Percentiles rank a stretch among this genome's conserved stretches.
These are phyloP conservation scores for Pseudeuparius sepicola DNA, from an alignment of 2,888 invertebrate species.

Conservation along the genomic window DNA sequence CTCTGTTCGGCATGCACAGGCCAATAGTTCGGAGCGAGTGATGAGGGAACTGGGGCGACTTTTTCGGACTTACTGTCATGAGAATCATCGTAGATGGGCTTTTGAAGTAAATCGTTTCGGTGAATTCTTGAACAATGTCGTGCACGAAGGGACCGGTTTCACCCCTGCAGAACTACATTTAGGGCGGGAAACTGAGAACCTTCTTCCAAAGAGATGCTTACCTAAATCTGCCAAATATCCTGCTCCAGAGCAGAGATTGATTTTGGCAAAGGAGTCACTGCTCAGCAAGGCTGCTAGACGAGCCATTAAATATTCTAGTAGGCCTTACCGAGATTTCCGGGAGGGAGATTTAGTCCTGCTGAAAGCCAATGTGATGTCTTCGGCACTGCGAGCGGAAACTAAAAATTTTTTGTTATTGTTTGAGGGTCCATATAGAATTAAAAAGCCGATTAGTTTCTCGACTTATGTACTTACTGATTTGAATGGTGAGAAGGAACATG, in stretches of 20 bases:
- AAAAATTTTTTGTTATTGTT: constrained; percentile 9
- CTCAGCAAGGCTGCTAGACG: constrained; percentile 4
- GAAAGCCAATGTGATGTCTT: constrained; percentile 9
- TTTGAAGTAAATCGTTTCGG: constrained; percentile 11
- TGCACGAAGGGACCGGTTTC: constrained; percentile 19
- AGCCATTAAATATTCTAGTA: not conserved
- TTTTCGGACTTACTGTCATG: constrained; percentile 17
- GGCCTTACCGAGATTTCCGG: not conserved
- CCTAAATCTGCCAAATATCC: too few species aligned
- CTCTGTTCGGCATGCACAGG: constrained; percentile 21
- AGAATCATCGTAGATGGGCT: constrained; percentile 19
- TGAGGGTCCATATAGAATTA: constrained; percentile 13
- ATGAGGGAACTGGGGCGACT: constrained; percentile 22
- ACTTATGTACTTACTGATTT: too few species aligned
- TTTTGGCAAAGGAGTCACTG: not conserved
- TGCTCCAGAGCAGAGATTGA: constrained; percentile 1
- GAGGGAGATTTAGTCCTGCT: constrained; percentile 8
- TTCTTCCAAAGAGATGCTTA: too few species aligned
- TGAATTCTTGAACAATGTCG: constrained; percentile 15
- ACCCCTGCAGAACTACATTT: constrained; percentile 17
- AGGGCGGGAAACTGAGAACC: not conserved
- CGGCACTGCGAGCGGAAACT: constrained; percentile 8
- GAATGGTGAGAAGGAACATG: too few species aligned
- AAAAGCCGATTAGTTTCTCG: too few species aligned
- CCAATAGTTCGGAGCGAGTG: constrained; percentile 21